These are phyloP conservation scores for Himantopus leucocephalus DNA, from an alignment of 2,113 vertebrate species.

Conservation along the genomic window DNA sequence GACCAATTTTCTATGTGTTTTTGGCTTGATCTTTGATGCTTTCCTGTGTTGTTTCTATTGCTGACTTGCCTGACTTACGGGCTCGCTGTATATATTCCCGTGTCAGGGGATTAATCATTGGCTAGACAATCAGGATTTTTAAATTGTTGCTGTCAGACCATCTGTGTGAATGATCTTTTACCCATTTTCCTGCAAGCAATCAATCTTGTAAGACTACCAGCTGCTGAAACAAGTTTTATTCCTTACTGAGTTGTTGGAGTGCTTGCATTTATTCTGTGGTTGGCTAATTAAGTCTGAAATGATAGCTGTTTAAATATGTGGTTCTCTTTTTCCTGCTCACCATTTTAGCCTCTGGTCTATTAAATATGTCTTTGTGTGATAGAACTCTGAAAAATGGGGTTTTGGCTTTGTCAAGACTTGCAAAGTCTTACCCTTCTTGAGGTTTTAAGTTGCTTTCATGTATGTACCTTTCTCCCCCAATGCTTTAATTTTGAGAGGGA, in stretches of 20 bases:
- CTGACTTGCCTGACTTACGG: not conserved
- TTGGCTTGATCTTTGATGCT: not conserved
- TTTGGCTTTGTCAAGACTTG: not conserved
- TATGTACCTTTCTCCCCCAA: not conserved
- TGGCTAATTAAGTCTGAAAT: not conserved
- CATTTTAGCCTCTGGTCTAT: not conserved
- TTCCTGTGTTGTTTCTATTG: not conserved
- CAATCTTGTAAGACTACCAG: not conserved
- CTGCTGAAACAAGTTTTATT: not conserved
- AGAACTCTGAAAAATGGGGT: not conserved
- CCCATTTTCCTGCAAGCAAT: not conserved
- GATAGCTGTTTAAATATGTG: not conserved
- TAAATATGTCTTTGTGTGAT: not conserved
- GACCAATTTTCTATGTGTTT: not conserved
- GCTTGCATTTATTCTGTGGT: not conserved
- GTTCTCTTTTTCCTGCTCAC: not conserved
- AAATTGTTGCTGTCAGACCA: not conserved
- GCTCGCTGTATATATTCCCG: not conserved
- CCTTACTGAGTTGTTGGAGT: not conserved
- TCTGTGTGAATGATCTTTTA: not conserved
- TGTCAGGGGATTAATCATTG: not conserved
- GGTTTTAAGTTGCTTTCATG: not conserved
- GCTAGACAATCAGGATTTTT: not conserved
- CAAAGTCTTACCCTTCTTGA: not conserved
- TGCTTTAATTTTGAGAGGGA: not conserved